Percentiles rank a stretch among this genome's conserved stretches.
phyloP scores from a whole-genome alignment of 2,888 invertebrate genomes.

The Drosophila nr. fundita region DNA sequence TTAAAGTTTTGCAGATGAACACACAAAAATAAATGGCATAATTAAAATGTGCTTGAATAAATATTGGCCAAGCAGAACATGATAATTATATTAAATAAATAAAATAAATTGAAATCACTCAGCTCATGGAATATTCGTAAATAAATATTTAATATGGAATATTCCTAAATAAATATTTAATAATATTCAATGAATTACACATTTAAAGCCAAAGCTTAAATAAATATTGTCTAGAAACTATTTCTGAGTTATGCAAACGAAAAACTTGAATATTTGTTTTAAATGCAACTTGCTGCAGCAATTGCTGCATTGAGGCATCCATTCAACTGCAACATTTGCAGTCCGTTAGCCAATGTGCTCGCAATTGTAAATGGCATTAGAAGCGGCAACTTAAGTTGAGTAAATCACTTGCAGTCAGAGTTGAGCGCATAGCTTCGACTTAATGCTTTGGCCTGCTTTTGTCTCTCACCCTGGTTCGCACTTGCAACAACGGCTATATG shows the following conservation, averaged over 20 bases:
- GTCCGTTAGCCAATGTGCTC: background rate
- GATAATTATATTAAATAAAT: background rate
- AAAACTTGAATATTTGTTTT: background rate
- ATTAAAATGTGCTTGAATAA: background rate
- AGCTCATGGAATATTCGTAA: background rate
- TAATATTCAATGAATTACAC: background rate
- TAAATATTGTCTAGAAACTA: background rate
- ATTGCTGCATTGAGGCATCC: background rate
- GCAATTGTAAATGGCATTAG: background rate
- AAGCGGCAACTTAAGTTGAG: conserved; percentile 34
- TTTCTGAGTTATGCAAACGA: background rate
- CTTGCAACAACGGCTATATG: conserved; percentile 30
- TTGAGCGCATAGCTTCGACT: conserved; percentile 36
- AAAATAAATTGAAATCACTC: background rate
- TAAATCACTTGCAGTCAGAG: conserved; percentile 63
- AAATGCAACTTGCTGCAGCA: background rate
- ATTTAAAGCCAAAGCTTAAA: background rate
- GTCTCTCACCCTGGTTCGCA: background rate
- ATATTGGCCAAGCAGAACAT: background rate
- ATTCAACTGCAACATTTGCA: background rate
- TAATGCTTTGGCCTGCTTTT: conserved; percentile 13
- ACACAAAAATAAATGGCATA: background rate
- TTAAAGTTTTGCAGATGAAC: background rate
- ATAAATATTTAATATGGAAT: background rate
- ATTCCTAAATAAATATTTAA: background rate